phyloP scores from a whole-genome alignment of 2,888 invertebrate genomes.

The Elmis aenea region DNA sequence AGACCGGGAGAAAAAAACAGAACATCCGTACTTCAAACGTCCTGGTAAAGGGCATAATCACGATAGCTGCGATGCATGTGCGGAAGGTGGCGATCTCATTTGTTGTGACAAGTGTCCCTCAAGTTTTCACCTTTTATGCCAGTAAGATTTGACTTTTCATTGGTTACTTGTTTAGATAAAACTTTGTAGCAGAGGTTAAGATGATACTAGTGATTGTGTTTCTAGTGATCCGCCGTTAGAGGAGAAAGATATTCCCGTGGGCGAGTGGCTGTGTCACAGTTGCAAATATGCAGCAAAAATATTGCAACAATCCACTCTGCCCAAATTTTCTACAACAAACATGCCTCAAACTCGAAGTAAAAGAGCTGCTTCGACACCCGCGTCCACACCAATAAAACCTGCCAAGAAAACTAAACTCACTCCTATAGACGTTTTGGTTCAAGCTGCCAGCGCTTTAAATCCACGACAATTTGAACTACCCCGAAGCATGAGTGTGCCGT shows the following conservation, averaged over 20 bases:
- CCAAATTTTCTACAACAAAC: constrained; percentile 30
- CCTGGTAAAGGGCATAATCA: constrained; percentile 88
- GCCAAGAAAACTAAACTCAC: constrained; percentile 50
- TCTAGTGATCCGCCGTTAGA: constrained; percentile 87
- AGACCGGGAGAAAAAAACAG: constrained; percentile 50
- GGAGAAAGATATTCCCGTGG: constrained; percentile 82
- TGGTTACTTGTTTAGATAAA: constrained; percentile 6
- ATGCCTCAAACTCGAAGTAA: constrained; percentile 37
- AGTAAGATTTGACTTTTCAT: constrained; percentile 58
- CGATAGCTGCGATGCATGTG: constrained; percentile 90
- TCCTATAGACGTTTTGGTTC: constrained; percentile 73
- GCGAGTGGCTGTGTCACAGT: constrained; percentile 87
- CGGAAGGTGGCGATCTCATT: constrained; percentile 90
- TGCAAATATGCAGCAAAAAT: constrained; percentile 55
- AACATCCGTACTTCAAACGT: constrained; percentile 78
- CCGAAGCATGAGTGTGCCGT: constrained; percentile 68
- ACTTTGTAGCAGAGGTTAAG: too few relatives aligned
- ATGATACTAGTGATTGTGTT: too few relatives aligned
- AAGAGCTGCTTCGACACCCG: constrained; percentile 36
- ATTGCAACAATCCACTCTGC: constrained; percentile 36
- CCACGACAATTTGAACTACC: constrained; percentile 89
- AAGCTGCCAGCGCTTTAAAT: constrained; percentile 80
- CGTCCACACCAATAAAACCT: constrained; percentile 20
- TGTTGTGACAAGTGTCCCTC: constrained; percentile 96
- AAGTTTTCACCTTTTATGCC: constrained; percentile 93